phyloP scores from a whole-genome alignment of 2,797 vertebrate species.

The Megalops cyprinoides region DNA sequence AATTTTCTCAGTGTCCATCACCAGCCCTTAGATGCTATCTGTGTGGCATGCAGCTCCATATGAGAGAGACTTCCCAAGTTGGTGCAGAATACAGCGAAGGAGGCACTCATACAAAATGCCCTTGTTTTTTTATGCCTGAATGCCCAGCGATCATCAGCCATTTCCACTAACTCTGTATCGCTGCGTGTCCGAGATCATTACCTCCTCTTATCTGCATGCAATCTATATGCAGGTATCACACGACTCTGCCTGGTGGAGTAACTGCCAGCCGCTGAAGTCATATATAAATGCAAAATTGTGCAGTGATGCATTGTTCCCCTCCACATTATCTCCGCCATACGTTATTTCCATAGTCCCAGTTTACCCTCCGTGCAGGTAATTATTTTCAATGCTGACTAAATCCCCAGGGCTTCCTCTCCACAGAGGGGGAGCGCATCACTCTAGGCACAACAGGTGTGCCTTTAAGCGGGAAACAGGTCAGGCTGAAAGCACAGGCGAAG shows the following conservation, averaged over 20 bases:
- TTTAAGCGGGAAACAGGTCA: constrained; percentile 19
- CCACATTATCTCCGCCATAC: not conserved
- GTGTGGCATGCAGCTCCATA: not conserved
- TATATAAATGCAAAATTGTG: not conserved
- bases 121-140: too few species aligned
- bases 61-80: not conserved
- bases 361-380: not conserved
- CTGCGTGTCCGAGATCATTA: not conserved
- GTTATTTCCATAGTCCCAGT: not conserved
- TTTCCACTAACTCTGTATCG: too few species aligned
- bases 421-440: not conserved
- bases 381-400: not conserved
- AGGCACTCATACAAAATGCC: too few species aligned
- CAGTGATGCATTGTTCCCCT: not conserved
- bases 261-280: not conserved
- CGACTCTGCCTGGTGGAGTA: not conserved
- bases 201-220: not conserved
- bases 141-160: not conserved
- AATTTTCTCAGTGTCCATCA: not conserved
- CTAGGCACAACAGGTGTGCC: not conserved
- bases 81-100: not conserved
- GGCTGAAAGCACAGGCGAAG: not conserved
- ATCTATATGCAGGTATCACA: not conserved
- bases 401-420: not conserved
- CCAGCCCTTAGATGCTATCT: not conserved